A percentile compares a stretch with the other conserved stretches of the same genome.
phyloP scores from a whole-genome alignment of 2,113 vertebrate species.

The Zosterops japonicus region DNA sequence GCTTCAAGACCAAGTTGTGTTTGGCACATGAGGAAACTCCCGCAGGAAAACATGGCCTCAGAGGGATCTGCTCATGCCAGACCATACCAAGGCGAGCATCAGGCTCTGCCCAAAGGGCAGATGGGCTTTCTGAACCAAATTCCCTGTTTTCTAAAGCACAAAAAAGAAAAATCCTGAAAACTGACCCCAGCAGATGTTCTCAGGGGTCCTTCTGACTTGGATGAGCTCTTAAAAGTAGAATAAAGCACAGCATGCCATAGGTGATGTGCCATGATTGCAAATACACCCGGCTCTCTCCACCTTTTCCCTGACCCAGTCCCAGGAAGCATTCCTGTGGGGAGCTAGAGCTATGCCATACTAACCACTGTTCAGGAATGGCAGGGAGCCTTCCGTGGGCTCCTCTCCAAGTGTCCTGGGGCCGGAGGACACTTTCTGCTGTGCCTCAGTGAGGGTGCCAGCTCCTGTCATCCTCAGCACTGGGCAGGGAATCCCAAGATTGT shows the following conservation, averaged over 20 bases:
- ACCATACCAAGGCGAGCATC: neutral
- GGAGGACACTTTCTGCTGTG: neutral
- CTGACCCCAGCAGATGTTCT: neutral
- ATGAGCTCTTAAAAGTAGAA: neutral
- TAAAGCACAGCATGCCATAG: neutral
- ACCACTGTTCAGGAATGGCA: neutral
- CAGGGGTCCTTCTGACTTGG: neutral
- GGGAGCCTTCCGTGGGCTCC: neutral
- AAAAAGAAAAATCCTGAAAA: neutral
- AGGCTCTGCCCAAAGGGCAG: neutral
- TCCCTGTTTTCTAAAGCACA: neutral
- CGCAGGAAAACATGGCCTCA: neutral
- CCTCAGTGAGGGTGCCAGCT: neutral
- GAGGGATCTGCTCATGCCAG: neutral
- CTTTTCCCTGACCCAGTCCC: neutral
- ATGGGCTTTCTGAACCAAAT: neutral
- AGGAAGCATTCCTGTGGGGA: neutral
- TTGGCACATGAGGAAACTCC: neutral
- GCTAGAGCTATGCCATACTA: neutral
- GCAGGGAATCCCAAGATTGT: neutral
- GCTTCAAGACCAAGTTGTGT: neutral
- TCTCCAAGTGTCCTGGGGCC: neutral
- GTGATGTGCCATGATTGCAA: neutral
- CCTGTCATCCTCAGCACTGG: neutral
- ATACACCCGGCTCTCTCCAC: rapidly evolving